These are phyloP conservation scores for Caenorhabditis parvicauda DNA, from an alignment of 2,888 invertebrate species.

Conservation along the genomic window DNA sequence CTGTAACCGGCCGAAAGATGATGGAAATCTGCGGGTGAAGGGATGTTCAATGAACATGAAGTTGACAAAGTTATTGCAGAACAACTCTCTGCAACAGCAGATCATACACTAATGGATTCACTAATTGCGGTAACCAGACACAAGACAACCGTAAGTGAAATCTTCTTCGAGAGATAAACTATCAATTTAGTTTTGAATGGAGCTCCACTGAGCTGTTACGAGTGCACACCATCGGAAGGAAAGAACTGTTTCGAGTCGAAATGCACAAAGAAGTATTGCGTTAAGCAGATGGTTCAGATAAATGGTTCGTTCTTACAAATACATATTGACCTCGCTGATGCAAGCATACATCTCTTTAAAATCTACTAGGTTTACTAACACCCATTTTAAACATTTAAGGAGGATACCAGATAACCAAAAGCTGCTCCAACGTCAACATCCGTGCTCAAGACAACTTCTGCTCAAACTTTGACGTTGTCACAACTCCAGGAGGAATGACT, in stretches of 20 bases:
- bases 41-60: conserved; percentile 5
- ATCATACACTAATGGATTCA: conserved; percentile 5
- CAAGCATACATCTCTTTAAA: neutral
- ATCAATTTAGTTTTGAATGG: conserved; percentile 23
- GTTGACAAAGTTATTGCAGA: neutral
- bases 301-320: conserved; percentile 17
- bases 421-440: conserved; percentile 39
- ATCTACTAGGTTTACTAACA: neutral
- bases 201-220: conserved; percentile 33
- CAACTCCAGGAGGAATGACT: conserved; percentile 32
- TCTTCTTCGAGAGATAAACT: no score
- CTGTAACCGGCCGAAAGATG: conserved; percentile 22
- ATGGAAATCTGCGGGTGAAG: conserved; percentile 22
- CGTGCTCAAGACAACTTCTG: conserved; percentile 35
- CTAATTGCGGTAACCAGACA: conserved; percentile 18
- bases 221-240: conserved; percentile 29
- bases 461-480: conserved; percentile 22
- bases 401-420: conserved; percentile 28
- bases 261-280: conserved; percentile 44
- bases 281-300: conserved; percentile 25
- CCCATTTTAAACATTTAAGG: conserved; percentile 9
- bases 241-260: conserved; percentile 34
- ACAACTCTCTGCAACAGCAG: neutral
- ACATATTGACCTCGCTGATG: neutral
- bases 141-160: conserved; percentile 18